phyloP scores from a whole-genome alignment of 1,140 invertebrate species.

The Drosophila pachea region DNA sequence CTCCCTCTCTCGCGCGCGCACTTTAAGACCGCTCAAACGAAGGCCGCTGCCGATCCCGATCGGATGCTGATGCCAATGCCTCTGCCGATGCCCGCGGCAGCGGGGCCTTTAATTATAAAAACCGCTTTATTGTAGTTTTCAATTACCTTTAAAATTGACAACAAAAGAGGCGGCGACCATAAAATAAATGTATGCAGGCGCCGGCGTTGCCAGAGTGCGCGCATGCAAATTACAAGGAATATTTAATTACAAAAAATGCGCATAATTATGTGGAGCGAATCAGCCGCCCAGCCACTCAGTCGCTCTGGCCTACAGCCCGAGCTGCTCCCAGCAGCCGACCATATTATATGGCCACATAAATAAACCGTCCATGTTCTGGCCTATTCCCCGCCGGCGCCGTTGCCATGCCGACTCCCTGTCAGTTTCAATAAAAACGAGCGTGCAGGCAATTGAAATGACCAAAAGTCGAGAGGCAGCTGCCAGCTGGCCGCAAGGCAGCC shows the following conservation, averaged over 20 bases:
- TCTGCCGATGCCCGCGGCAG: neutral
- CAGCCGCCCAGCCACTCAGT: neutral
- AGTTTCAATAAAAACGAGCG: constrained; percentile 56
- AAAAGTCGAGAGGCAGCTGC: constrained; percentile 23
- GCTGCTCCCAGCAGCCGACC: constrained; percentile 8
- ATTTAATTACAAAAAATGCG: constrained; percentile 76
- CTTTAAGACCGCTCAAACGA: constrained; percentile 6
- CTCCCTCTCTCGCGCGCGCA: neutral
- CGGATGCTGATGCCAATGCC: too few species aligned
- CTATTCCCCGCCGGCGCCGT: too few species aligned
- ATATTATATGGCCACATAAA: constrained; percentile 65
- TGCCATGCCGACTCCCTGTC: constrained; percentile 22
- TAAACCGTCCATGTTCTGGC: constrained; percentile 48
- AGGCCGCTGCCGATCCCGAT: neutral
- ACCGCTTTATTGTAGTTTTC: constrained; percentile 76
- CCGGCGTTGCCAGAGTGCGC: constrained; percentile 26
- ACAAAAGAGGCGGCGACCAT: constrained; percentile 58
- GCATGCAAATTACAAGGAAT: constrained; percentile 76
- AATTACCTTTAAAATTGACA: constrained; percentile 76
- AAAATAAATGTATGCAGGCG: constrained; percentile 30
- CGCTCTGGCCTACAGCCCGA: neutral
- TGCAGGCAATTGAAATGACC: constrained; percentile 50
- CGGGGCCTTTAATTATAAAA: constrained; percentile 62
- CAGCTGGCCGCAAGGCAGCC: constrained; percentile 2
- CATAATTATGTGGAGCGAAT: constrained; percentile 70